These are phyloP conservation scores for Halcyon leucocephala DNA, from an alignment of 2,797 vertebrate species.

Conservation along the genomic window DNA sequence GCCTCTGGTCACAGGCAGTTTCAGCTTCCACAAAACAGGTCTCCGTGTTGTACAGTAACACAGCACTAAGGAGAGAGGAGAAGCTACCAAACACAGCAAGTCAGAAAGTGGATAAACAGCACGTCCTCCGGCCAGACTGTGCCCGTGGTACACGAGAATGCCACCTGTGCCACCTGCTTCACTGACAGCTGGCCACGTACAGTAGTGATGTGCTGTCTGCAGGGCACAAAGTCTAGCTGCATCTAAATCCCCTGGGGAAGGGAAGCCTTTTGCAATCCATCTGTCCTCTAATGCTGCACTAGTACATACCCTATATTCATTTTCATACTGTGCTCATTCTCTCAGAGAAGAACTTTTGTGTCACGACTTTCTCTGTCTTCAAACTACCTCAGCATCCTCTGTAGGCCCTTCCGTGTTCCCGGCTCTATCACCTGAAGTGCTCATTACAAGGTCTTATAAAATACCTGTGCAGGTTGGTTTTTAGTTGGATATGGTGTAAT, in stretches of 20 bases:
- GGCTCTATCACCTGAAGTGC: background rate
- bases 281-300: background rate
- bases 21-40: background rate
- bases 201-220: background rate
- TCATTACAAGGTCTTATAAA: background rate
- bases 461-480: background rate
- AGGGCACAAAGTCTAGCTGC: background rate
- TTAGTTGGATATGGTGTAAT: background rate
- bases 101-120: background rate
- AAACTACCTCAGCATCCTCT: background rate
- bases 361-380: background rate
- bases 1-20: background rate
- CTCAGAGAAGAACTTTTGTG: background rate
- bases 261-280: background rate
- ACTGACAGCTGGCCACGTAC: background rate
- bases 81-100: background rate
- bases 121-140: no score
- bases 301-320: background rate
- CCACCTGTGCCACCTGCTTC: background rate
- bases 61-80: background rate
- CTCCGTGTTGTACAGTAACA: background rate
- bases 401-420: background rate
- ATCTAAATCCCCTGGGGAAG: background rate
- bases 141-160: no score
- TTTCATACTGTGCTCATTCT: background rate